Evolutionary conservation across 2,797 vertebrate genomes (phyloP).

Genomic region (Macrochelys suwanniensis): DNA sequence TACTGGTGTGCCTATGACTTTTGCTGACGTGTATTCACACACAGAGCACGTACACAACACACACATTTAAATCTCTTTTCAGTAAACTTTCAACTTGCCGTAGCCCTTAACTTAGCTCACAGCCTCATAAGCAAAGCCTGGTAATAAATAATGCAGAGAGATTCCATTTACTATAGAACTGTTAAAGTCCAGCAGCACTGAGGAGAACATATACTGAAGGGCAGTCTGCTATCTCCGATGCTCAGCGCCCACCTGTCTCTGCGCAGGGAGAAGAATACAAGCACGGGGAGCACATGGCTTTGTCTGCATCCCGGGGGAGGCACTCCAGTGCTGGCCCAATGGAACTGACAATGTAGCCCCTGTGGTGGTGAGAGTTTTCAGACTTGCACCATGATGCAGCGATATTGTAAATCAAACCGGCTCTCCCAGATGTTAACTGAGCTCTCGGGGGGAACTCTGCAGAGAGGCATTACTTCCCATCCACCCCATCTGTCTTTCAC

Average conservation of each 20-base stretch:
- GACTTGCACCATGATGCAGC: accelerated
- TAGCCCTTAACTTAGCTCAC: slow-evolving; percentile 49
- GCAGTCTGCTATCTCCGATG: slow-evolving; percentile 38
- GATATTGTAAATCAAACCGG: accelerated
- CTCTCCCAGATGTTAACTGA: accelerated
- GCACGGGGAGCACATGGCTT: background rate
- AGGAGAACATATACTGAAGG: slow-evolving; percentile 27
- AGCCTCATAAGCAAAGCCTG: slow-evolving; percentile 43
- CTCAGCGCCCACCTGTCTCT: background rate
- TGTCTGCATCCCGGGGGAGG: background rate
- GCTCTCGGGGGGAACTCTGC: background rate
- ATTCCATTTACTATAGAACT: slow-evolving; percentile 58
- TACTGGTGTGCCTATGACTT: background rate
- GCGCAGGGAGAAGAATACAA: background rate
- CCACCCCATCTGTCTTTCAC: background rate
- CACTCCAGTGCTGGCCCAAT: background rate
- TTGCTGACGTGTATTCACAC: background rate
- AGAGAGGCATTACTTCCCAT: background rate
- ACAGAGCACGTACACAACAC: background rate
- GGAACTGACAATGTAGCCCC: background rate
- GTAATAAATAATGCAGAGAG: slow-evolving; percentile 73
- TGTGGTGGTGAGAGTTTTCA: background rate
- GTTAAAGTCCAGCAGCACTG: slow-evolving; percentile 47
- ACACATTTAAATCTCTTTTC: slow-evolving; percentile 30
- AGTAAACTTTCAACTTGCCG: slow-evolving; percentile 40